These are phyloP conservation scores for Oncorhynchus kisutch DNA, from an alignment of 2,113 vertebrate species.

Conservation along the genomic window DNA sequence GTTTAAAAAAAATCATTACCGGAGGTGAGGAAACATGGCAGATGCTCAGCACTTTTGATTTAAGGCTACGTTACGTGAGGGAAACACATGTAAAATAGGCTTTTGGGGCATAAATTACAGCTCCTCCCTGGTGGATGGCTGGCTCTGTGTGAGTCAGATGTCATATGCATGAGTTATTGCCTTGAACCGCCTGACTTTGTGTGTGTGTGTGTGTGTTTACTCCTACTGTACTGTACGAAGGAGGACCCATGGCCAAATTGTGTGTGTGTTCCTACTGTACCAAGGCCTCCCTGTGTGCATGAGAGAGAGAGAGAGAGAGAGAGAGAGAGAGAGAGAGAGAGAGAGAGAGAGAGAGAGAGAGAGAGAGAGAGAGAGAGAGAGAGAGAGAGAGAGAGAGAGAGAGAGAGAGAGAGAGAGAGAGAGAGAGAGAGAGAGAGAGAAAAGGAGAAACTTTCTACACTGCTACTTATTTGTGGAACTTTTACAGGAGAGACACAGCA, in stretches of 20 bases:
- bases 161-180: slow-evolving; percentile 43
- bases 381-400: slow-evolving; percentile 39
- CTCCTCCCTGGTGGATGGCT: slow-evolving; percentile 33
- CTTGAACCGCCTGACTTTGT: slow-evolving; percentile 54
- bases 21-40: slow-evolving; percentile 17
- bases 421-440: slow-evolving; percentile 14
- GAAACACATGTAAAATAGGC: slow-evolving; percentile 2
- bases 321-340: slow-evolving; percentile 39
- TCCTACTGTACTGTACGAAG: too few relatives aligned
- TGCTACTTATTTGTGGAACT: slow-evolving; percentile 17
- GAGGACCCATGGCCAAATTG: too few relatives aligned
- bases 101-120: slow-evolving; percentile 35
- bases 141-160: slow-evolving; percentile 50
- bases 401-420: slow-evolving; percentile 39
- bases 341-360: slow-evolving; percentile 39
- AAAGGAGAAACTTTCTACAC: slow-evolving; percentile 33
- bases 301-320: slow-evolving; percentile 17
- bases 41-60: slow-evolving; percentile 23
- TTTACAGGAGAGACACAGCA: not conserved
- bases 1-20: not conserved
- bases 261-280: slow-evolving; percentile 22
- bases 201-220: too few relatives aligned
- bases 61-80: slow-evolving; percentile 37
- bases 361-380: slow-evolving; percentile 14
- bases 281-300: slow-evolving; percentile 1